phyloP scores from a whole-genome alignment of 1,140 invertebrate species.

The Psix sp. region DNA sequence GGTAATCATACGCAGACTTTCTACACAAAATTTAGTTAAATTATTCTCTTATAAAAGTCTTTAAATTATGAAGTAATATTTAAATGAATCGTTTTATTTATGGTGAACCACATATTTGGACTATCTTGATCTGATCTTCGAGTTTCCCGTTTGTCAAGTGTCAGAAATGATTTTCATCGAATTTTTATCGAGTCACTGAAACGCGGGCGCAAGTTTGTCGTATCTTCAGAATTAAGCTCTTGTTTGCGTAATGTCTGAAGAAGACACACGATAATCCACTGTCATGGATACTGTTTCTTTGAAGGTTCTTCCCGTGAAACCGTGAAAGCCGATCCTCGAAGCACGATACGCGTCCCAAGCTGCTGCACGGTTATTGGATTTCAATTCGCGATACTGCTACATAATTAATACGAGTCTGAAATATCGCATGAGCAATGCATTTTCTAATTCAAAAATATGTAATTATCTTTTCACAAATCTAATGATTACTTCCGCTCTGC shows the following conservation, averaged over 20 bases:
- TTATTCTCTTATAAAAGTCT: too few relatives aligned
- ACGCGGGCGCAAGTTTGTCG: too few relatives aligned
- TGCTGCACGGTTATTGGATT: slow-evolving; percentile 66
- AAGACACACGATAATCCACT: slow-evolving; percentile 51
- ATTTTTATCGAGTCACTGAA: too few relatives aligned
- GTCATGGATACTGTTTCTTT: slow-evolving; percentile 54
- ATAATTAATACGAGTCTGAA: slow-evolving; percentile 68
- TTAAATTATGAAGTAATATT: too few relatives aligned
- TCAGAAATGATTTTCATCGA: too few relatives aligned
- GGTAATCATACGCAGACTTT: slow-evolving; percentile 35
- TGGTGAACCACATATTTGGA: too few relatives aligned
- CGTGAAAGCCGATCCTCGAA: slow-evolving; percentile 65
- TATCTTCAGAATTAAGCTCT: too few relatives aligned
- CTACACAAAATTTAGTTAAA: too few relatives aligned
- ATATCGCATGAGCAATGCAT: slow-evolving; percentile 48
- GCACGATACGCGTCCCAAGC: slow-evolving; percentile 61
- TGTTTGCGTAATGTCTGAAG: slow-evolving; percentile 20
- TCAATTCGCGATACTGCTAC: slow-evolving; percentile 67
- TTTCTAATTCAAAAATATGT: slow-evolving; percentile 22
- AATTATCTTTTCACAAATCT: slow-evolving; percentile 18
- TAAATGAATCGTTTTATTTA: too few relatives aligned
- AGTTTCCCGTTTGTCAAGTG: too few relatives aligned
- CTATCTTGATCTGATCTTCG: too few relatives aligned
- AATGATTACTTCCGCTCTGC: neutral
- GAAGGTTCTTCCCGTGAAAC: slow-evolving; percentile 57